phyloP scores from a whole-genome alignment of 2,113 vertebrate genomes.

The Mionectes macconnelli region DNA sequence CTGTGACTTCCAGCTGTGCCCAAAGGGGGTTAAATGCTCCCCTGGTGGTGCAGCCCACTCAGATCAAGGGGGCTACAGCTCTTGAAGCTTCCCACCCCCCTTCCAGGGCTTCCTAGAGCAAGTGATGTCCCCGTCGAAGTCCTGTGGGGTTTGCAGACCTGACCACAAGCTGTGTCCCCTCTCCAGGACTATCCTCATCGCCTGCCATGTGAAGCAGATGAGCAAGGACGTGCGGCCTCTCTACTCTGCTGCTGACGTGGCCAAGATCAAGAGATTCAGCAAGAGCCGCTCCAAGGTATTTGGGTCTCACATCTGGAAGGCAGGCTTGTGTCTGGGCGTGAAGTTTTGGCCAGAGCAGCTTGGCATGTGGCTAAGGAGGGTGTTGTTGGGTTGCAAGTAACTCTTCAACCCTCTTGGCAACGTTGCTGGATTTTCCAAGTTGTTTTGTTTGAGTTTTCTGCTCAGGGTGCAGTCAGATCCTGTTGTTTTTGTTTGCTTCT shows the following conservation, averaged over 20 bases:
- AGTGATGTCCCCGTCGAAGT: neutral
- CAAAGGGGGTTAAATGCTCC: neutral
- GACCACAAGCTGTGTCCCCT: neutral
- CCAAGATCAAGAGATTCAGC: slow-evolving; percentile 94
- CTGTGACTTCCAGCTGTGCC: neutral
- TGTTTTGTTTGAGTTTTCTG: neutral
- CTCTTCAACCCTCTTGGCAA: neutral
- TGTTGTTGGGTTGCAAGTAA: neutral
- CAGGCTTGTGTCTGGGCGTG: neutral
- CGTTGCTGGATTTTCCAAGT: neutral
- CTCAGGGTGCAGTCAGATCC: neutral
- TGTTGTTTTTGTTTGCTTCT: neutral
- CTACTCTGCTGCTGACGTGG: slow-evolving; percentile 88
- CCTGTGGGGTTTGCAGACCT: neutral
- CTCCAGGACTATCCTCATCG: slow-evolving; percentile 92
- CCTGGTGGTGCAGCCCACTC: neutral
- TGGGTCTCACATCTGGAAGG: neutral
- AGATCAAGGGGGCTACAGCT: neutral
- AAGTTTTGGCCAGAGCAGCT: neutral
- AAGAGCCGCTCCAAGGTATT: slow-evolving; percentile 82
- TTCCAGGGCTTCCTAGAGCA: neutral
- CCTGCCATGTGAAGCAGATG: slow-evolving; percentile 92
- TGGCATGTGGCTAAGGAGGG: neutral
- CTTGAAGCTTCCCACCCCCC: neutral
- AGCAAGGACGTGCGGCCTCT: slow-evolving; percentile 85